Evolutionary conservation across 1,140 invertebrate genomes (phyloP), one percentile per base, ranked within the genome.

Genomic region (Calycopis cecrops): DNA sequence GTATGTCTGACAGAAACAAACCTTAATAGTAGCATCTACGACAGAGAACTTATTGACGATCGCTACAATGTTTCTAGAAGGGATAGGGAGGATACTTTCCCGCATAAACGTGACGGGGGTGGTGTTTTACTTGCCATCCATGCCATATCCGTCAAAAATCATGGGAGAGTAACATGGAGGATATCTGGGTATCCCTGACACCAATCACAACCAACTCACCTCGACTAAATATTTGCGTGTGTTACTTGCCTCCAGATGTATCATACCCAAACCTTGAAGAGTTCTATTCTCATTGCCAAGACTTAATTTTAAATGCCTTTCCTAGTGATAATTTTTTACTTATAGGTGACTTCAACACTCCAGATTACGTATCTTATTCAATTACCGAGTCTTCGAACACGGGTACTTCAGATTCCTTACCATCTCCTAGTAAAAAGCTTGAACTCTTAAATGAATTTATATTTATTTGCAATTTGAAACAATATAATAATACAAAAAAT

Each of bases 121-220:
- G n/a, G n/a, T n/a, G n/a, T n/a, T n/a, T n/a, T n/a, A n/a, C n/a
- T n/a, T n/a, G n/a, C n/a, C n/a, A n/a, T n/a, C n/a, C n/a, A n/a
- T n/a, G n/a, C n/a, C n/a, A n/a, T n/a, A n/a, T n/a, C n/a, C n/a
- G n/a, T n/a, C n/a, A n/a, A n/a, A n/a, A n/a, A n/a, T n/a, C n/a
- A n/a, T n/a, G n/a, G n/a, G n/a, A n/a, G n/a, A n/a, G n/a, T 16
- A 11, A 28, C 9, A 47, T 54, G 42, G 53, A 55, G 44, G 53
- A 55, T 55, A 2, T 48, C 34, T 55, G 53, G 53, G n/a, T 55
- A 11, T 35, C 28, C 28, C 28, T 50, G 21, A 35, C 14, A 4
- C 10, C 33, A 28, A 7, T 4, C 12, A n/a, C 10, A 34, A 9
- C 4, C 6, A 12, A n/a, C n/a, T n/a, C n/a, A n/a, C n/a, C n/a